Base-by-base conservation (phyloP, 2,113 vertebrate genomes). In the Coptodon bakossiorum region DNA sequence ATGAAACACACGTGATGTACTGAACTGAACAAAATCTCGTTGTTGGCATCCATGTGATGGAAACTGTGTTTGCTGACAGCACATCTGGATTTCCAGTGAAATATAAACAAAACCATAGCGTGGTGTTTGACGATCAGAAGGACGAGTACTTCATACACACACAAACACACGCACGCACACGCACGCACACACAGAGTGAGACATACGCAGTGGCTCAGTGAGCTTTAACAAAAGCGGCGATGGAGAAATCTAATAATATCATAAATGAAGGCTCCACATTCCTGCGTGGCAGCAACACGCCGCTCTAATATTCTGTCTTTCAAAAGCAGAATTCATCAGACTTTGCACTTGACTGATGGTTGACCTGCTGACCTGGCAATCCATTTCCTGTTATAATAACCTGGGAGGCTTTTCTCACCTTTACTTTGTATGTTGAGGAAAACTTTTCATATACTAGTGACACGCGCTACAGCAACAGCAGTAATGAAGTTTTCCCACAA, bases 391-490 rank as follows among this genome's bases (percentile, higher is more conserved):
- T 54, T 54, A 54, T 54, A 24, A 24, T 24, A 54, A 12, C n/a
- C 53, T 12, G 6, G n/a, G 53, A 54, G 53, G 3, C 24, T 8
- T 59, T 31, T 17, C 27, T 59, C 24, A 31, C 2, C 56, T 59
- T 59, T 59, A 9, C 56, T 59, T 71, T 24, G n/a, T 9, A 24
- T 43, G 34, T 6, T 71, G 34, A 43, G 36, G 19, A 71, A 43
- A 22, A 71, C 12, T 0, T 71, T 71, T 6, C 31, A 0, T 43
- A 40, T 3, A 5, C 34, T 0, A 66, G 19, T 22, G n/a, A 43
- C 38, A 1, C 22, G 9, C 38, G 19, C 3, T 43, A 43, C n/a
- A 43, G 36, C 12, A 43, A 24, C 66, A 71, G 66, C 12, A 43
- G n/a, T 10, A 34, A 34, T 3, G 29, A 34, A 4, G 59, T 71